Percentiles rank a stretch among this genome's conserved stretches.
Conservation (phyloP, 2,797 vertebrate genomes). For the Balearica regulorum region DNA sequence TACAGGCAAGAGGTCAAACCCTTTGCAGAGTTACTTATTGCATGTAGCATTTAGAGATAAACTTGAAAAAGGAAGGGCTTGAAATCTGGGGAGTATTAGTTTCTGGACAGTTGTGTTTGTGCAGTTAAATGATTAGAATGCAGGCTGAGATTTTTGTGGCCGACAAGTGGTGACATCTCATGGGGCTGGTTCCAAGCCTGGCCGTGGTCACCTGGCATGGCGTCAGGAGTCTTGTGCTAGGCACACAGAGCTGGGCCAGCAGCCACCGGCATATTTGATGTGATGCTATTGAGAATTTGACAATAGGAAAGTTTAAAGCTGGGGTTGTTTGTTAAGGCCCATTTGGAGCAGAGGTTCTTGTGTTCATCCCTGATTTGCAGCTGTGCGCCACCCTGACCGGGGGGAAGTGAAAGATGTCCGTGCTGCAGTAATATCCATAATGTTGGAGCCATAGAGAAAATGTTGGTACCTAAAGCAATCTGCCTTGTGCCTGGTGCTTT, state of each 20-base stretch:
- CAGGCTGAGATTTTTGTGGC: not conserved
- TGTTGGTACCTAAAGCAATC: not conserved
- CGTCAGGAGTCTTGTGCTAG: accelerated
- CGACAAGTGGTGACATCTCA: not conserved
- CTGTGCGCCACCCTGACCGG: accelerated
- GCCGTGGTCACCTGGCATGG: accelerated
- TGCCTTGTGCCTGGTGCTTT: not conserved
- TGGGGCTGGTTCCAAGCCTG: not conserved
- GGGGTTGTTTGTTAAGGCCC: not conserved
- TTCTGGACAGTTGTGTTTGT: not conserved
- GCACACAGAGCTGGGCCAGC: not conserved
- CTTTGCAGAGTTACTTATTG: not conserved
- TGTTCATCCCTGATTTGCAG: not conserved
- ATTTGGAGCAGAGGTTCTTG: not conserved
- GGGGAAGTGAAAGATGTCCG: not conserved
- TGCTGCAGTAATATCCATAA: not conserved
- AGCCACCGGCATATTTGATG: not conserved
- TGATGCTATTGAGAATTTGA: not conserved
- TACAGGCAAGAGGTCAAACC: not conserved
- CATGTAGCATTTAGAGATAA: not conserved
- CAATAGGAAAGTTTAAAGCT: not conserved
- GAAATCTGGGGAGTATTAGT: not conserved
- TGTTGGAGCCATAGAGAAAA: not conserved
- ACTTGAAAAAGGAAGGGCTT: not conserved
- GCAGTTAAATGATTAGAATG: not conserved